Conservation (phyloP, 2,888 invertebrate genomes). For the Dromius quadrimaculatus region DNA sequence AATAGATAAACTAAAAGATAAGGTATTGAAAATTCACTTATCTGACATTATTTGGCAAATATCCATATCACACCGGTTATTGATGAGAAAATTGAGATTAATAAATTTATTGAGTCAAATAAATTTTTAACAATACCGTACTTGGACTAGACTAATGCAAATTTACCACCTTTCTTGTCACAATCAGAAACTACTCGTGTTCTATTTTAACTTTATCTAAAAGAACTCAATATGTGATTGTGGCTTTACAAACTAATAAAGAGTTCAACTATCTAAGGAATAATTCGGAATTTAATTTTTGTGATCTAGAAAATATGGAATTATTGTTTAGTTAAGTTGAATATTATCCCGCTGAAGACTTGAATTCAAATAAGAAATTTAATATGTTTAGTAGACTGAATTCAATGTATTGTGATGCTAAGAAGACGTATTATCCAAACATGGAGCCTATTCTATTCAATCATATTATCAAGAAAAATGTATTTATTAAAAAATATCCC, state of each 20-base stretch:
- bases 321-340: neutral
- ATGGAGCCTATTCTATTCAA: neutral
- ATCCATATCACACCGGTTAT: neutral
- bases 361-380: neutral
- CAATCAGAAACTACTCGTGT: neutral
- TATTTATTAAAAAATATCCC: no score
- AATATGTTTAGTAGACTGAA: neutral
- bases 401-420: neutral
- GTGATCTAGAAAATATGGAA: neutral
- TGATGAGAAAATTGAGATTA: neutral
- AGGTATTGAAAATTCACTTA: no score
- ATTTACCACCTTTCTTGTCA: neutral
- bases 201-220: neutral
- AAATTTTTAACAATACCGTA: neutral
- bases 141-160: neutral
- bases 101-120: conserved; percentile 2
- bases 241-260: conserved; percentile 1
- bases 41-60: neutral
- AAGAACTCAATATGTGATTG: neutral
- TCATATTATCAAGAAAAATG: neutral
- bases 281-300: neutral
- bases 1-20: conserved; percentile 4
- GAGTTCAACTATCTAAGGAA: neutral
- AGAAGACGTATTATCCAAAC: neutral
- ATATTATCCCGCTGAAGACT: neutral